Evolutionary conservation across 1,140 invertebrate species (phyloP), one percentile per base, ranked within the genome.

Genomic region (Planococcus citri): DNA sequence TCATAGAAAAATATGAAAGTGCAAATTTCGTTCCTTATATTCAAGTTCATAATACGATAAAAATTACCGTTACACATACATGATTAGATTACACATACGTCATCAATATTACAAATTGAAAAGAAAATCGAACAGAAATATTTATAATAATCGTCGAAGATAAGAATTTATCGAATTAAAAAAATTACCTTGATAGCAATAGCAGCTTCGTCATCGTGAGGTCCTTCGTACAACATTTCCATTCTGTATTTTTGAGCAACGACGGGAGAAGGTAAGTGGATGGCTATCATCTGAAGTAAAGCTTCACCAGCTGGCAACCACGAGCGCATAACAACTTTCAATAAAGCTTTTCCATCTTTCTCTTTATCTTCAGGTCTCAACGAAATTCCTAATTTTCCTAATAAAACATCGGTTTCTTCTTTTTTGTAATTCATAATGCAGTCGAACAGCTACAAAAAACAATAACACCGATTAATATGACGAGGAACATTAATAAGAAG

Each of bases 261-360:
- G 27, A 99, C 96, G 51, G 97, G 97, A 27, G 97, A 99, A 72
- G 97, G 97, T 77, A 99, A 83, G 79, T 99, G 97, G 78, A 99
- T 97, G 79, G 95, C 94, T 82, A 99, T 99, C 97, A 99, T 99
- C 85, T 98, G 95, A 86, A 99, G 91, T 75, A 99, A 82, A 78
- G 97, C 94, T 81, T 99, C 97, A 76, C 97, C 97, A 82, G 97
- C 97, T 71, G 97, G 97, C 77, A 99, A 83, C 97, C 97, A 99
- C 69, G 92, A 94, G 77, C 95, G 88, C 95, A 99, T 98, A 33
- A 99, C 91, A 75, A 95, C 85, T 83, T 95, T 95, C 71, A 96
- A 82, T 58, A 96, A 80, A 72, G 87, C 87, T 79, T 94, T 95
- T 77, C 93, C 93, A 76, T 97, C 93, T 78, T 97, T 92, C 70